Conservation (phyloP, 2,888 invertebrate species). For the Drosophila planitibia region DNA sequence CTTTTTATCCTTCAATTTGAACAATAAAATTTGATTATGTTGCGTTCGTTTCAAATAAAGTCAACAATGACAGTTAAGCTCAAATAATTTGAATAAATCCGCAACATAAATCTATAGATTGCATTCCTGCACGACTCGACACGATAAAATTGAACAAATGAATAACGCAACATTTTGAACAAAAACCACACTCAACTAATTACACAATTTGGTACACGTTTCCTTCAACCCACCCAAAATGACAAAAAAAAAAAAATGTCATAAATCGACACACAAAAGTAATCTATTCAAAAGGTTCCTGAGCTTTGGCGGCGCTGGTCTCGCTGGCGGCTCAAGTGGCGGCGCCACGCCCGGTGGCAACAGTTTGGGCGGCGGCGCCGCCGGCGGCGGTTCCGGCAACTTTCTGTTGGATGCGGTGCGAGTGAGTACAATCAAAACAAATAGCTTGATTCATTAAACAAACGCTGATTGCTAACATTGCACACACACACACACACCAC, state of each 20-base stretch:
- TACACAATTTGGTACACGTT: constrained; percentile 46
- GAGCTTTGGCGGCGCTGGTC: constrained; percentile 86
- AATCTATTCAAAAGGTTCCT: constrained; percentile 84
- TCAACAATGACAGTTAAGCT: background rate
- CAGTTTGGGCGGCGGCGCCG: constrained; percentile 88
- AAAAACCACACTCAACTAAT: constrained; percentile 53
- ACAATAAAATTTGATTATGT: background rate
- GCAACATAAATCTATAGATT: background rate
- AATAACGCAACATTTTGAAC: constrained; percentile 20
- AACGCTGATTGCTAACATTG: background rate
- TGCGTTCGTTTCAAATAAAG: background rate
- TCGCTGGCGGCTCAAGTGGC: constrained; percentile 76
- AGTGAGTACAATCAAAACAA: constrained; percentile 87
- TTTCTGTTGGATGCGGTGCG: constrained; percentile 95
- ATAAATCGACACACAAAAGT: constrained; percentile 56
- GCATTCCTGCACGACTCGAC: constrained; percentile 1
- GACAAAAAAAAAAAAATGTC: constrained; percentile 4
- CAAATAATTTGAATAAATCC: background rate
- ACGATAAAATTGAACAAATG: constrained; percentile 22
- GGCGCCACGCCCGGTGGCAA: constrained; percentile 86
- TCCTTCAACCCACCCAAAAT: constrained; percentile 9
- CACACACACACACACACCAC: background rate
- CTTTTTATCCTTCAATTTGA: background rate
- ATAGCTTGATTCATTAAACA: background rate
- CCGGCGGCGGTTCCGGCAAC: constrained; percentile 94